A percentile compares a stretch with the other conserved stretches of the same genome.
These are phyloP conservation scores for Panthera uncia DNA, from an alignment of 2,113 vertebrate genomes.

Conservation along the genomic window DNA sequence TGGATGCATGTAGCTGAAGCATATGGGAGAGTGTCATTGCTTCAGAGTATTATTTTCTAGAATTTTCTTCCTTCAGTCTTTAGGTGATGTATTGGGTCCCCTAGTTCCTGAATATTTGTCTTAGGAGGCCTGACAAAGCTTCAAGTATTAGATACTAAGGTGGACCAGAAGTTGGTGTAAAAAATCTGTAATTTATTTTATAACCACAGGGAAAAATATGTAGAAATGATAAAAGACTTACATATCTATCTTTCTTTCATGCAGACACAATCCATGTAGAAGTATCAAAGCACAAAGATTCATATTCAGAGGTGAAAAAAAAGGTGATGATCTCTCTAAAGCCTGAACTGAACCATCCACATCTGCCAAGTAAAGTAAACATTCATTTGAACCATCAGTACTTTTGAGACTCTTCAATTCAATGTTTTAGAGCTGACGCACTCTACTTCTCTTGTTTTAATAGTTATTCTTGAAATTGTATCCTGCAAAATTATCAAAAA, in stretches of 20 bases:
- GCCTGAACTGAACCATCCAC: constrained; percentile 3
- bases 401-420: constrained; percentile 35
- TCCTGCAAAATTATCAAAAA: not conserved
- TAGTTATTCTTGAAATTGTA: not conserved
- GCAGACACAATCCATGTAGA: constrained; percentile 8
- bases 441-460: not conserved
- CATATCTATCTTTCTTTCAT: not conserved
- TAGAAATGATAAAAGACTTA: constrained; percentile 21
- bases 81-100: not conserved
- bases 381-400: not conserved
- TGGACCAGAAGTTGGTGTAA: not conserved
- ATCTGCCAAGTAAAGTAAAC: constrained; percentile 55
- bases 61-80: constrained; percentile 18
- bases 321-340: not conserved
- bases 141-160: constrained; percentile 9
- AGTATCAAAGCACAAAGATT: not conserved
- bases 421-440: not conserved
- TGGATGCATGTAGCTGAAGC: not conserved
- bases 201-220: not conserved
- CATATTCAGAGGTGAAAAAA: not conserved
- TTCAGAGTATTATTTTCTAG: not conserved
- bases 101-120: not conserved
- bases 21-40: not conserved
- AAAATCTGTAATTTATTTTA: constrained; percentile 47
- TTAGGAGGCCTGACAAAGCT: not conserved